A percentile compares a stretch with the other conserved stretches of the same genome.
These are phyloP conservation scores for Hemiprocne comata DNA, from an alignment of 2,113 vertebrate species.

Conservation along the genomic window DNA sequence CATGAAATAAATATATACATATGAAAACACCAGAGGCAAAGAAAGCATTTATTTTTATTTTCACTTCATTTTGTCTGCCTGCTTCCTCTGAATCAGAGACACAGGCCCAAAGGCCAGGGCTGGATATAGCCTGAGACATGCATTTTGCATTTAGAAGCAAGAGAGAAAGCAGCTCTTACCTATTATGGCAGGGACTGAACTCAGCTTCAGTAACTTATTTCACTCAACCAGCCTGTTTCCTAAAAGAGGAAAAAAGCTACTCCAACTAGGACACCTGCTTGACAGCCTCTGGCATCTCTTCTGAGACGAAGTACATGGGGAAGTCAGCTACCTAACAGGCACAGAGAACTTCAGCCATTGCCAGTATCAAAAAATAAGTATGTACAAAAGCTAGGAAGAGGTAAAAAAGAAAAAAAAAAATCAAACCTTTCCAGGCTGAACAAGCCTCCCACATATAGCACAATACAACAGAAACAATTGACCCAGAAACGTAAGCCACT, in stretches of 20 bases:
- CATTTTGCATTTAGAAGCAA: background rate
- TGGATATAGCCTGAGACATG: rapidly evolving
- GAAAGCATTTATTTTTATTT: background rate
- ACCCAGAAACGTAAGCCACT: background rate
- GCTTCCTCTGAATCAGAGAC: background rate
- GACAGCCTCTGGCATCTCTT: background rate
- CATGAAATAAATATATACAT: background rate
- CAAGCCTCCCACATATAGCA: background rate
- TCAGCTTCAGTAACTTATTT: background rate
- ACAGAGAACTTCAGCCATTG: rapidly evolving
- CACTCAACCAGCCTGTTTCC: rapidly evolving
- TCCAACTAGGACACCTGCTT: background rate
- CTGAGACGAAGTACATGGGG: rapidly evolving
- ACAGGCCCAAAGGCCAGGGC: background rate
- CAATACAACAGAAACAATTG: background rate
- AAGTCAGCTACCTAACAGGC: background rate
- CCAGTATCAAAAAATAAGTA: background rate
- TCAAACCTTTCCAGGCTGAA: background rate
- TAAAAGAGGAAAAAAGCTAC: background rate
- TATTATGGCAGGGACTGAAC: background rate
- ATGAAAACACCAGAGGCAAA: background rate
- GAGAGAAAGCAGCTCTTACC: background rate
- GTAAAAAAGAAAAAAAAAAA: background rate
- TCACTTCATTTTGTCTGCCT: background rate
- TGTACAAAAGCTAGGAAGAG: background rate